phyloP scores from a whole-genome alignment of 2,888 invertebrate species.

The Branchellion lobata region DNA sequence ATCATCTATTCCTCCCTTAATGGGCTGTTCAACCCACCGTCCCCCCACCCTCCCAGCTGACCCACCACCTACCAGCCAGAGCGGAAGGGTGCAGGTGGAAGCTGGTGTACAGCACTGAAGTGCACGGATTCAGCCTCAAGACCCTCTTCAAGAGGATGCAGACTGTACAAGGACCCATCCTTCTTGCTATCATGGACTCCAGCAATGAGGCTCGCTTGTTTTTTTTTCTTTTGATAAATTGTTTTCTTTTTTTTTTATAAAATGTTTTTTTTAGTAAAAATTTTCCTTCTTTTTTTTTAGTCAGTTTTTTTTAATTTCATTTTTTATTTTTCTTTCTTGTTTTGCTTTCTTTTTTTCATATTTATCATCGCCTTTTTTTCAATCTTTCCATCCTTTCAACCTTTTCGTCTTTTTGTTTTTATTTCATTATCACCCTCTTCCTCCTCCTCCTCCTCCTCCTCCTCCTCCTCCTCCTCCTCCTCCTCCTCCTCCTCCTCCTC shows the following conservation, averaged over 20 bases:
- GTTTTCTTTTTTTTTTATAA: background rate
- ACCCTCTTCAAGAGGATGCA: slow-evolving; percentile 93
- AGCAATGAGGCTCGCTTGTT: slow-evolving; percentile 71
- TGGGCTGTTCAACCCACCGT: slow-evolving; percentile 71
- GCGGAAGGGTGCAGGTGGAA: slow-evolving; percentile 94
- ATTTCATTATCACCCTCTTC: background rate
- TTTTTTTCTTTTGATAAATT: background rate
- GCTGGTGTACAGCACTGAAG: slow-evolving; percentile 89
- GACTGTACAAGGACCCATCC: slow-evolving; percentile 76
- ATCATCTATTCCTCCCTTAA: background rate
- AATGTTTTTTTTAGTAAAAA: background rate
- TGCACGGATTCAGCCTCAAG: slow-evolving; percentile 95
- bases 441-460: background rate
- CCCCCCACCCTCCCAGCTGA: slow-evolving; percentile 68
- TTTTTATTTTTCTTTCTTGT: background rate
- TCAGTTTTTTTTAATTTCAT: no score
- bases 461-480: background rate
- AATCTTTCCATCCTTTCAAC: background rate
- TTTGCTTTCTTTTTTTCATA: background rate
- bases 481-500: background rate
- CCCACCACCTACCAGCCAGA: slow-evolving; percentile 85
- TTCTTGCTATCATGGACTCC: slow-evolving; percentile 92
- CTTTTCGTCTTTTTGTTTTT: background rate
- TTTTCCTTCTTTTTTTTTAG: background rate
- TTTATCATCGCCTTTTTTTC: background rate